Evolutionary conservation across 2,113 vertebrate species (phyloP), one percentile per base, ranked within the genome.

Genomic region (Macheiramphus alcinus): DNA sequence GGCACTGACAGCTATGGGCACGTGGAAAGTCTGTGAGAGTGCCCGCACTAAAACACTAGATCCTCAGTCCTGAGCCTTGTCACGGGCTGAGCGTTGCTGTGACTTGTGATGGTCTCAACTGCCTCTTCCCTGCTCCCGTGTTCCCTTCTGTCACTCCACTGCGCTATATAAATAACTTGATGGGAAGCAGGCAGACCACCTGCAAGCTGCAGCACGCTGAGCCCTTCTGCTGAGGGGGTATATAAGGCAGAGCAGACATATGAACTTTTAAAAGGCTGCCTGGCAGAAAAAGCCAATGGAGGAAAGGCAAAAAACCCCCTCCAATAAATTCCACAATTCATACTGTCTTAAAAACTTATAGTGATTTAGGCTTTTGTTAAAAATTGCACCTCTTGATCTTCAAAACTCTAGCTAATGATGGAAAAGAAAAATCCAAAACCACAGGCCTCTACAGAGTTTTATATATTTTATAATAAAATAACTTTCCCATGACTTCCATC

Each of bases 401-500:
- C 68, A 88, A 93, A 94, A 90, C 89, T 47, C 55, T 52, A 43
- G 83, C 66, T 91, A 93, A 95, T 89, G 93, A 91, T 83, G 95
- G 93, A 94, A 94, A 96, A 93, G 88, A 93, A 93, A 96, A 95
- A 90, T 76, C 66, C 75, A 53, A 95, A 93, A 86, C 94, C 86
- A 40, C 90, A 90, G 78, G 56, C 47, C 90, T 73, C 95, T 58
- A 40, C 50, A 79, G 75, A 71, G 92, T 93, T 86, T 93, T 68
- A 34, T 70, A 18, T 58, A 20, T 94, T 91, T 95, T 27, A 10
- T 86, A 90, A 52, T 96, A 96, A 96, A 97, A 95, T 89, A 93
- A 61, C 90, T 90, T 97, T 95, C 92, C 97, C 90, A 70, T 96
- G 96, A 96, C 96, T 97, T 94, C 79, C 83, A 50, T 23, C 68